Percentiles rank a stretch among this genome's conserved stretches.
phyloP scores from a whole-genome alignment of 2,888 invertebrate species.

The Crematogaster levior region DNA sequence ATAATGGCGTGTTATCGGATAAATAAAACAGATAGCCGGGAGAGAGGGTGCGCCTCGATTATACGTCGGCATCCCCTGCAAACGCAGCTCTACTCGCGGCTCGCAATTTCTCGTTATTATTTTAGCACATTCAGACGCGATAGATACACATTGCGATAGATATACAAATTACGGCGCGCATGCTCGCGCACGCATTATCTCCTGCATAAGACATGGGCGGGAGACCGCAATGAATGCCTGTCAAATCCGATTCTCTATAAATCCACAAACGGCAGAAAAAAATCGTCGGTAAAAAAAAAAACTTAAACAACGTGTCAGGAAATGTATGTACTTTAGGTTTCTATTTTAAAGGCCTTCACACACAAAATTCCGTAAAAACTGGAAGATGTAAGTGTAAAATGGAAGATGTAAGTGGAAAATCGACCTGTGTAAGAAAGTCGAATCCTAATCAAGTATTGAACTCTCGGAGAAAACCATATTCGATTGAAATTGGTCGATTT shows the following conservation, averaged over 20 bases:
- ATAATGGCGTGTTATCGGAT: constrained; percentile 86
- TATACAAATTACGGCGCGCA: constrained; percentile 52
- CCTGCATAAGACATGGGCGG: constrained; percentile 34
- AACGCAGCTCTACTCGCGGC: constrained; percentile 63
- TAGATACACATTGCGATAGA: constrained; percentile 54
- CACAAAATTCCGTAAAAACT: too few species aligned
- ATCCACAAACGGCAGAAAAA: neutral
- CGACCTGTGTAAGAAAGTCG: too few species aligned
- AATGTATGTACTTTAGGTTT: neutral
- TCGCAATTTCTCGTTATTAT: constrained; percentile 61
- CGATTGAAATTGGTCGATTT: too few species aligned
- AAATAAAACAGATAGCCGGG: constrained; percentile 85
- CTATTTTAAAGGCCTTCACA: too few species aligned
- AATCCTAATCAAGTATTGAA: too few species aligned
- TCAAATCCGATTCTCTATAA: constrained; percentile 22
- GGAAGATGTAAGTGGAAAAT: too few species aligned
- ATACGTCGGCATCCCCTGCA: constrained; percentile 80
- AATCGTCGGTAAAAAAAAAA: too few species aligned
- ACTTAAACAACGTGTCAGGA: neutral
- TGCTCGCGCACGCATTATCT: constrained; percentile 44
- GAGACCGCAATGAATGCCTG: neutral
- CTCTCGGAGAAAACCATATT: too few species aligned
- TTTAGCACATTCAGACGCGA: constrained; percentile 53
- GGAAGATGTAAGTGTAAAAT: too few species aligned
- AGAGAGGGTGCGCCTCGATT: constrained; percentile 83